A percentile compares a stretch with the other conserved stretches of the same genome.
Conservation (phyloP, 2,888 invertebrate genomes). For the Hyles lineata region DNA sequence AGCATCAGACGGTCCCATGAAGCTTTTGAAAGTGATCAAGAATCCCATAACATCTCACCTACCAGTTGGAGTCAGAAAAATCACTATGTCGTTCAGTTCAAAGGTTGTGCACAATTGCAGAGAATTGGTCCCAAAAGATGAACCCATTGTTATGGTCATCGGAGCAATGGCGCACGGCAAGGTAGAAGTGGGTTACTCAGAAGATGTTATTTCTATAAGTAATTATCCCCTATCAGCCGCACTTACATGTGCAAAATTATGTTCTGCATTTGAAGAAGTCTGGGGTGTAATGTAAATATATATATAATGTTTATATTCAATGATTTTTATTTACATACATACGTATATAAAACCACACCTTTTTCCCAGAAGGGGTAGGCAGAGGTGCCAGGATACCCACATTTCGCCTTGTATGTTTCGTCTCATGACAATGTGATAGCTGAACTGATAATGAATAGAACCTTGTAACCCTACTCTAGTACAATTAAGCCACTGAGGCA, state of each 20-base stretch:
- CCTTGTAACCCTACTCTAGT: too few relatives aligned
- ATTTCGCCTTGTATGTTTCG: too few relatives aligned
- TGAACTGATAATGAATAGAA: too few relatives aligned
- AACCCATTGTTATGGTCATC: slow-evolving; percentile 95
- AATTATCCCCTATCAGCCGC: slow-evolving; percentile 99
- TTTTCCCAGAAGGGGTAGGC: too few relatives aligned
- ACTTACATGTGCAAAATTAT: slow-evolving; percentile 97
- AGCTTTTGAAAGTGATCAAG: slow-evolving; percentile 97
- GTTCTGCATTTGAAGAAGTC: slow-evolving; percentile 96
- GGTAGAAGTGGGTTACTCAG: slow-evolving; percentile 94
- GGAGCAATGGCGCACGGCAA: slow-evolving; percentile 99
- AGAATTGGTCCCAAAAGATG: slow-evolving; percentile 91
- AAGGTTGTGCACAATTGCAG: slow-evolving; percentile 88
- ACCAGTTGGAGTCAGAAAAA: slow-evolving; percentile 96
- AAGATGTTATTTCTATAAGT: slow-evolving; percentile 96
- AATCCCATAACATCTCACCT: slow-evolving; percentile 98
- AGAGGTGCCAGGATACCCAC: too few relatives aligned
- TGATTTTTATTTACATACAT: not conserved
- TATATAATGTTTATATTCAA: not conserved
- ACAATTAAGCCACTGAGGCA: too few relatives aligned
- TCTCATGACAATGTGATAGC: too few relatives aligned
- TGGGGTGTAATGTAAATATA: slow-evolving; percentile 89
- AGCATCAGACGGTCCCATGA: slow-evolving; percentile 94
- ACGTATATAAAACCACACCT: too few relatives aligned
- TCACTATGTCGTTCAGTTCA: slow-evolving; percentile 95